Evolutionary conservation across 2,797 vertebrate species (phyloP), one percentile per base, ranked within the genome.

Genomic region (Darevskia mixta): DNA sequence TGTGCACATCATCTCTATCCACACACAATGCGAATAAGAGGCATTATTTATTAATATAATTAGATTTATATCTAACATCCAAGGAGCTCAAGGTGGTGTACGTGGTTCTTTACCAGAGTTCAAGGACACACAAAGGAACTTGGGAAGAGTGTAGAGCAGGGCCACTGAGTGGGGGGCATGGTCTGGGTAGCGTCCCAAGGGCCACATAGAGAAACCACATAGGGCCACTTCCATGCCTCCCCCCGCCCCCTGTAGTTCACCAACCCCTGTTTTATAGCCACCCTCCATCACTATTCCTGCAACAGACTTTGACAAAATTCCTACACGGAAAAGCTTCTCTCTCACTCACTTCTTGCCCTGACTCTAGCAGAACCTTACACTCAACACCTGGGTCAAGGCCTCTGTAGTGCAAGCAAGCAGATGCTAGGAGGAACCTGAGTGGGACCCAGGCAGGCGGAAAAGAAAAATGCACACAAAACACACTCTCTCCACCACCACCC

Each of bases 321-420:
- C 55, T 45, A 23, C 27, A 8, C 20, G 69, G 43, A 2, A n/a
- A 72, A 17, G 25, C 17, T 3, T 2, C 29, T 18, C 8, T 4
- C 41, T 5, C 55, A 18, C 8, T 66, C 32, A 35, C 81, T 2
- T 6, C 0, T 7, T n/a, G 20, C 3, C 41, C 35, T 66, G 15
- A 0, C 1, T 9, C 9, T 87, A 4, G 0, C 1, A 5, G 66
- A 3, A 1, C 73, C 2, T 32, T 0, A 9, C 27, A 55, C 43
- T 27, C 32, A 43, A 66, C 83, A 61, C n/a, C 82, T 29, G 81
- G 35, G 45, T 3, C 41, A 13, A 15, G 73, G 35, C 67, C 41
- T 10, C 32, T 55, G 79, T 41, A 8, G 43, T 13, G 49, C 8
- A 3, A 8, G 38, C 15, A 72, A 64, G 38, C 86, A 87, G 29